Evolutionary conservation across 2,797 vertebrate genomes (phyloP), one percentile per base, ranked within the genome.

Genomic region (Moxostoma hubbsi): DNA sequence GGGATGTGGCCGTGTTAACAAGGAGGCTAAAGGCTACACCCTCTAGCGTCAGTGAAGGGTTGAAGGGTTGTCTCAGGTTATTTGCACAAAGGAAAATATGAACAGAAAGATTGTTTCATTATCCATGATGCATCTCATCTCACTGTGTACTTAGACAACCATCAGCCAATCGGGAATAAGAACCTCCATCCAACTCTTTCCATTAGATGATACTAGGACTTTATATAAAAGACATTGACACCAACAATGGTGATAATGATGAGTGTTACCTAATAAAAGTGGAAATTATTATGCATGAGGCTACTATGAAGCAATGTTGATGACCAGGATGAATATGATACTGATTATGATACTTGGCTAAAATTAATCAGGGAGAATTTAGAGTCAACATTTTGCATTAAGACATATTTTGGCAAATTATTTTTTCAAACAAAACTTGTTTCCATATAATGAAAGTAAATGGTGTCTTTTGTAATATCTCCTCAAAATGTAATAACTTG

Each of bases 31-130:
- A 24, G 18, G 18, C 18, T 24, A 24, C 18, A 24, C 1, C 18
- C 18, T 24, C 18, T 24, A 24, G 18, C 18, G 18, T 24, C 18
- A 24, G 18, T 24, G 18, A 24, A 24, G 18, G 18, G 18, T 24
- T n/a, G n/a, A n/a, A n/a, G n/a, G n/a, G n/a, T n/a, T n/a, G n/a
- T n/a, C n/a, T n/a, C n/a, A n/a, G n/a, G n/a, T n/a, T n/a, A n/a
- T n/a, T n/a, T n/a, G 59, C 61, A 71, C 51, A 73, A 47, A 75
- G 54, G 18, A 70, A 68, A 59, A 73, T 53, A 66, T 72, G 67
- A 18, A 51, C n/a, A 69, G 47, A 9, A 47, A 54, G 55, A 77
- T 0, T 13, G 49, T 68, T 72, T 81, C 11, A 71, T 67, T 77
- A 66, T 62, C 69, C 53, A 24, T 54, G 58, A 47, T 54, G 5